These are phyloP conservation scores for Ectobius pallidus DNA, from an alignment of 2,888 invertebrate species.

Conservation along the genomic window DNA sequence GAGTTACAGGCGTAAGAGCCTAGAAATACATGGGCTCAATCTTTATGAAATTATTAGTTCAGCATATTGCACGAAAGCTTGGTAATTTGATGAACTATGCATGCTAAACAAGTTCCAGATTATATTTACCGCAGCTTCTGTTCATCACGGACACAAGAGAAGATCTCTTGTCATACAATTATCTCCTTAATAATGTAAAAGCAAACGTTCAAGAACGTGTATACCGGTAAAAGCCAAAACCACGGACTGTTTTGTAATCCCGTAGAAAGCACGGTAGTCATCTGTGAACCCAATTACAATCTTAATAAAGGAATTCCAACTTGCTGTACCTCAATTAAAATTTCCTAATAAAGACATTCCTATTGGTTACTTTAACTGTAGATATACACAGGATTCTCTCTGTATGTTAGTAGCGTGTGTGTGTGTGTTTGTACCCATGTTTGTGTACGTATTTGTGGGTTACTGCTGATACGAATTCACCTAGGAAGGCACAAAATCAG, in stretches of 20 bases:
- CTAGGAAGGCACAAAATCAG: slow-evolving; percentile 15
- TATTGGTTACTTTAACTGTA: slow-evolving; percentile 35
- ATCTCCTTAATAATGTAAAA: slow-evolving; percentile 7
- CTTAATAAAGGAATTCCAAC: slow-evolving; percentile 30
- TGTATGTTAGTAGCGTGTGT: background rate
- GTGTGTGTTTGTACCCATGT: background rate
- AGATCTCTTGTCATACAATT: background rate
- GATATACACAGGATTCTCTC: slow-evolving; percentile 4
- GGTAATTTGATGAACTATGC: too few species aligned
- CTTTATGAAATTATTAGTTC: too few species aligned
- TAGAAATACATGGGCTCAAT: too few species aligned
- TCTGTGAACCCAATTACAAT: slow-evolving; percentile 17
- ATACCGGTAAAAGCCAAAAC: background rate
- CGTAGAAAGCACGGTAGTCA: background rate
- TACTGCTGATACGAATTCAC: slow-evolving; percentile 20
- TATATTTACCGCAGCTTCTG: too few species aligned
- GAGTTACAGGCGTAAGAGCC: too few species aligned
- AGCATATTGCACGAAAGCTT: too few species aligned
- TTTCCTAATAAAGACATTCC: slow-evolving; percentile 42
- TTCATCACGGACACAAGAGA: background rate
- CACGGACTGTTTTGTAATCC: slow-evolving; percentile 3
- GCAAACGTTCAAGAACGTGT: background rate
- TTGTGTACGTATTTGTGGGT: slow-evolving; percentile 17
- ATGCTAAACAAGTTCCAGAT: too few species aligned
- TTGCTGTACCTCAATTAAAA: slow-evolving; percentile 39